Base-by-base conservation (phyloP, 1,140 invertebrate genomes). In the Monomorium pharaonis region DNA sequence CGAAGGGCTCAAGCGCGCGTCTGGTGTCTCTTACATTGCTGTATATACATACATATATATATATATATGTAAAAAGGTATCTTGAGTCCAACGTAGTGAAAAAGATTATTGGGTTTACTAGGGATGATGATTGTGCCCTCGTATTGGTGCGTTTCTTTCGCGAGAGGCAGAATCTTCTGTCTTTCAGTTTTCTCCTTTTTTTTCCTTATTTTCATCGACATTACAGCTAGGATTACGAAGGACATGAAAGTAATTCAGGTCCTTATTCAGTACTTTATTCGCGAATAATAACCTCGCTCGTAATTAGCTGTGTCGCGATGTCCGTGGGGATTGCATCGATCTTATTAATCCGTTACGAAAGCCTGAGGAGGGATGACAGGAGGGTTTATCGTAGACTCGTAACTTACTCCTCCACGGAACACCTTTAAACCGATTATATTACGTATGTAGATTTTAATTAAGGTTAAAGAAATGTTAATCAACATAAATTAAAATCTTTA, bases 31-130 rank as follows among this genome's bases (percentile, higher is more conserved):
- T 33, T 85, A 47, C 37, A 72, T 83, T 44, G 21, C 44, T 60
- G 4, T 60, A 24, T 16, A 58, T 27, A 27, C 27, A 27, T 58
- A 16, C 37, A 63, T n/a, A 21, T 37, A n/a, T 24, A 42, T 21
- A 42, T 65, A 14, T 58, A 58, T 44, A 16, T 44, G 65, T 21
- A 58, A 63, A 63, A n/a, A 84, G 16, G n/a, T 85, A 63, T 54
- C 75, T 85, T 54, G 24, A 65, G 58, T 78, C 47, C 49, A 65
- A 65, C 49, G 58, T 56, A 85, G 81, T 76, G 81, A 77, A 77
- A 85, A 85, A 65, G 78, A 83, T 83, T 81, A 83, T 83, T 83
- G 78, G 51, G 72, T 83, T 72, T 60, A 67, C 65, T 24, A 70
- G 51, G 24, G 78, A 81, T 81, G 51, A 81, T 81, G 65, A 24